These are phyloP conservation scores for Drosophila leontia DNA, from an alignment of 1,140 invertebrate species.

Conservation along the genomic window DNA sequence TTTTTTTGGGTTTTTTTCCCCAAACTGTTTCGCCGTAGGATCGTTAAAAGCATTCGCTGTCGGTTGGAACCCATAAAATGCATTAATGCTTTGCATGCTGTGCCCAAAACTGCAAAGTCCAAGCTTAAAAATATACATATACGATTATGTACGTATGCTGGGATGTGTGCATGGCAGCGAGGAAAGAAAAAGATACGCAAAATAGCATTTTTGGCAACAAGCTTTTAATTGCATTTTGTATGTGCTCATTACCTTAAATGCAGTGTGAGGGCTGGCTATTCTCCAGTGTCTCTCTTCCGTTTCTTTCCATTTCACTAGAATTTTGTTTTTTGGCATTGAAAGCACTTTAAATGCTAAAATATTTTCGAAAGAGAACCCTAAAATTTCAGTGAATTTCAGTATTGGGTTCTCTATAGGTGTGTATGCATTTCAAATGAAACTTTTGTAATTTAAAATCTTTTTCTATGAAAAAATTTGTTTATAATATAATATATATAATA, in stretches of 20 bases:
- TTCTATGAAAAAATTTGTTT: neutral
- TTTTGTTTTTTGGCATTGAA: conserved; percentile 22
- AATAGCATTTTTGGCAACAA: conserved; percentile 81
- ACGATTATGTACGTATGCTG: conserved; percentile 30
- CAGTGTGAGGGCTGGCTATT: conserved; percentile 16
- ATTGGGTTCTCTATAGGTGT: neutral
- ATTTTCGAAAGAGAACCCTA: neutral
- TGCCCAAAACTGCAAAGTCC: conserved; percentile 42
- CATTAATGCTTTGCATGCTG: conserved; percentile 66
- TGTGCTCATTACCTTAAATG: conserved; percentile 82
- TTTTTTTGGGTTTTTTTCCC: conserved; percentile 10
- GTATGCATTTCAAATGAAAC: no score
- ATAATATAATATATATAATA: no score
- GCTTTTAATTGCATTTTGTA: conserved; percentile 82
- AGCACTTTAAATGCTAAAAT: conserved; percentile 50
- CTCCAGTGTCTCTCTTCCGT: neutral
- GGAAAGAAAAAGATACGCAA: conserved; percentile 54
- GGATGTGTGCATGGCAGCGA: conserved; percentile 10
- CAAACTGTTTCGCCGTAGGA: conserved; percentile 5
- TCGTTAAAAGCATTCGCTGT: conserved; percentile 67
- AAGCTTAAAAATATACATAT: conserved; percentile 35
- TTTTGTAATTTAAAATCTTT: neutral
- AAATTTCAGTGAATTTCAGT: neutral
- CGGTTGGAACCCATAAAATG: conserved; percentile 64
- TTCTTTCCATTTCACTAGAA: neutral